Percentiles rank a stretch among this genome's conserved stretches.
phyloP scores from a whole-genome alignment of 2,888 invertebrate genomes.

The Spodoptera picta region DNA sequence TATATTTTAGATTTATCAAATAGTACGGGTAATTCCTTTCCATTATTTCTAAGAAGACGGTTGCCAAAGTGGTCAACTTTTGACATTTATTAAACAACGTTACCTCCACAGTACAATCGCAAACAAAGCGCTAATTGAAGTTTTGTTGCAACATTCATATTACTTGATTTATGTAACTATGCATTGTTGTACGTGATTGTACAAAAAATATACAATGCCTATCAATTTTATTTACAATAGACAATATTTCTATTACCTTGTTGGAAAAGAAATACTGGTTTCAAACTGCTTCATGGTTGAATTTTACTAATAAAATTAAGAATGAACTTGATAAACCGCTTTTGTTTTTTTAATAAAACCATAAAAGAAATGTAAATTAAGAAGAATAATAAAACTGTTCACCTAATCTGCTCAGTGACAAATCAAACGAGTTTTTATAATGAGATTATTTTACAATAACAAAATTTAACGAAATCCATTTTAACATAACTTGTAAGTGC shows the following conservation, averaged over 20 bases:
- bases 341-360: conserved; percentile 1
- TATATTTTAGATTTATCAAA: no score
- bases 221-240: background rate
- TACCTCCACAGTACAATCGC: conserved; percentile 4
- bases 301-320: background rate
- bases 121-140: conserved; percentile 27
- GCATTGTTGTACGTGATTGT: conserved; percentile 16
- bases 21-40: no score
- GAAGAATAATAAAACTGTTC: conserved; percentile 4
- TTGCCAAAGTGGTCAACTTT: conserved; percentile 22
- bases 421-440: conserved; percentile 20
- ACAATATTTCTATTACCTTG: background rate
- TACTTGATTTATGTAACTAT: conserved; percentile 32
- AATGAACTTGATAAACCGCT: conserved; percentile 1
- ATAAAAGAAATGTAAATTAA: conserved; percentile 16
- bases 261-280: no score
- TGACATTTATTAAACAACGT: conserved; percentile 37
- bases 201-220: conserved; percentile 7
- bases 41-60: background rate
- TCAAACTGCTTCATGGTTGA: no score
- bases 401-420: conserved; percentile 1
- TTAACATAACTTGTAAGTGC: background rate
- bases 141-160: conserved; percentile 25
- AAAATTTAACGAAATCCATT: background rate
- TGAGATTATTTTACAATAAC: background rate